Conservation (phyloP, 2,797 vertebrate genomes). For the Lates japonicus region DNA sequence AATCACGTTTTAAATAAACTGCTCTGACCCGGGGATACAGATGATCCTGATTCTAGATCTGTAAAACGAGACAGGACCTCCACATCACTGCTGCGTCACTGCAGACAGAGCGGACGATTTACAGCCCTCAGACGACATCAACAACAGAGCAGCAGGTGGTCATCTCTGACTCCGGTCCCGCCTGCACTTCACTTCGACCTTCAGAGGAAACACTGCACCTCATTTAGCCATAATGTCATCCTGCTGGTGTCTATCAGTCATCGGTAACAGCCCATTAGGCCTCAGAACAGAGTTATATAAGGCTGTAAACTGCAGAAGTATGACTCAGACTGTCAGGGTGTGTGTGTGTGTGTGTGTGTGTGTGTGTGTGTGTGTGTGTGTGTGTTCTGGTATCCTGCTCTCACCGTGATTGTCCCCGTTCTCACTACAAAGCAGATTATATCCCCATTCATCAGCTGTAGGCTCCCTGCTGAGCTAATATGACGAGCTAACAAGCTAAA, state of each 20-base stretch:
- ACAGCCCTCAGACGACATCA: no score
- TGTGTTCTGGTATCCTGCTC: conserved; percentile 25
- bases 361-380: conserved; percentile 17
- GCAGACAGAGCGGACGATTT: not conserved
- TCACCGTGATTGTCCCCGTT: conserved; percentile 30
- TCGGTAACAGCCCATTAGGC: conserved; percentile 36
- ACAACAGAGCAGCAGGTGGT: not conserved
- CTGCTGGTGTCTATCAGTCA: conserved; percentile 44
- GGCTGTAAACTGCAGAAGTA: conserved; percentile 33
- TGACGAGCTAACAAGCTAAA: conserved; percentile 37
- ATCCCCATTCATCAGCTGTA: conserved; percentile 34
- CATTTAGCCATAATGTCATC: conserved; percentile 24
- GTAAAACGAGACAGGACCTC: not conserved
- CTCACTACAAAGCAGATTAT: conserved; percentile 48
- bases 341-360: conserved; percentile 20
- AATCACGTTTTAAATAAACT: not conserved
- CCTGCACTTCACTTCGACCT: conserved; percentile 41
- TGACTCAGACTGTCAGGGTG: conserved; percentile 38
- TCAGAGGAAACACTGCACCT: conserved; percentile 52
- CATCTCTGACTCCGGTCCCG: not conserved
- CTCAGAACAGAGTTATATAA: conserved; percentile 28
- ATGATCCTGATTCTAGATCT: not conserved
- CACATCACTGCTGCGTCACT: not conserved
- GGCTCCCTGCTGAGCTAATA: conserved; percentile 37
- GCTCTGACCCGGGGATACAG: not conserved